Percentiles rank a stretch among this genome's conserved stretches.
phyloP scores from a whole-genome alignment of 2,888 invertebrate genomes.

The Synergus umbraculus region DNA sequence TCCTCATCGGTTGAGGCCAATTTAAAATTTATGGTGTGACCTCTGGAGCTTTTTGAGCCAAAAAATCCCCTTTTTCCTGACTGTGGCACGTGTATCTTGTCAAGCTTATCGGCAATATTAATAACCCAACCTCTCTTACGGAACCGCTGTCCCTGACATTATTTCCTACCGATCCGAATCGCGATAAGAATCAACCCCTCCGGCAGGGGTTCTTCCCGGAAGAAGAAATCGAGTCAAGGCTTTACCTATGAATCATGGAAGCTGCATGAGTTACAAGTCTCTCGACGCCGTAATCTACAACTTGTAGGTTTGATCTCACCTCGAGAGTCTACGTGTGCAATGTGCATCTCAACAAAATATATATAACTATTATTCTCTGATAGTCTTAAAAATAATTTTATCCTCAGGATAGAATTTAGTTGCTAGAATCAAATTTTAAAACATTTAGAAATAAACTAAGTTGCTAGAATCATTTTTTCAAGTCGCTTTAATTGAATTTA shows the following conservation, averaged over 20 bases:
- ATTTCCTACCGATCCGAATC: constrained; percentile 37
- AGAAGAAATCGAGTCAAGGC: constrained; percentile 40
- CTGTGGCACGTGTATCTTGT: constrained; percentile 56
- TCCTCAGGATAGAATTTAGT: no score
- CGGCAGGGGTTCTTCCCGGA: constrained; percentile 38
- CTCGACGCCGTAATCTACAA: constrained; percentile 25
- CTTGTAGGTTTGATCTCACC: constrained; percentile 37
- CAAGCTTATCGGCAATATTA: constrained; percentile 65
- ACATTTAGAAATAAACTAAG: no score
- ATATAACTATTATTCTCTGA: constrained; percentile 8
- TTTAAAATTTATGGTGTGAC: no score
- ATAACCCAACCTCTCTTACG: constrained; percentile 48
- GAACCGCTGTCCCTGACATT: constrained; percentile 34
- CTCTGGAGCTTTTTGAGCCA: no score
- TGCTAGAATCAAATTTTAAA: no score
- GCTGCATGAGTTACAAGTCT: constrained; percentile 31
- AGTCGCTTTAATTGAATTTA: no score
- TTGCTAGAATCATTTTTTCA: no score
- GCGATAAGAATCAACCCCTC: constrained; percentile 33
- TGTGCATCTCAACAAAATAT: not conserved
- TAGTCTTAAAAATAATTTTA: not conserved
- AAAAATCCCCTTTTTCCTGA: no score
- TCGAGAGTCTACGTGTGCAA: constrained; percentile 2
- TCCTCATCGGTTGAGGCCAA: no score
- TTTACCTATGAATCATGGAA: constrained; percentile 39